Base-by-base conservation (phyloP, 2,888 invertebrate species). In the Philopedon plagiatum region DNA sequence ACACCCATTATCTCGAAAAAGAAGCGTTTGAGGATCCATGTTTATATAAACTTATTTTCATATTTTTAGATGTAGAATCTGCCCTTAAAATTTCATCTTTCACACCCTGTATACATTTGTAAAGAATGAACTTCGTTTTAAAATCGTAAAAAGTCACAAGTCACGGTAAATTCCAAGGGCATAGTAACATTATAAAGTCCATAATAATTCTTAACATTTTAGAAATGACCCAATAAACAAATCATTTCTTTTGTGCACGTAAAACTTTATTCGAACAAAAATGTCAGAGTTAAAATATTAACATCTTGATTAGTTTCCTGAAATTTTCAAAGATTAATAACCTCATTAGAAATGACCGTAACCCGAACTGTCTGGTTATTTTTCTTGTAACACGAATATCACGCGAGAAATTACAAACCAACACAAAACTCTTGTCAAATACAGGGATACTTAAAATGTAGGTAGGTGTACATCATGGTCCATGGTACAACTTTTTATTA, bases 321-420 rank as follows among this genome's bases (percentile, higher is more conserved):
- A 46, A 46, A 46, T 23, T 11, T 21, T n/a, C 11, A 46, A 46
- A 46, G 46, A 46, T 46, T 46, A 46, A 46, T 46, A 46, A 46
- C 46, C 46, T n/a, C 46, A 46, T 46, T 21, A 21, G 46, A 11
- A 4, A 23, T 11, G 23, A 46, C 46, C 46, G 46, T 46, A 19
- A 46, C 46, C 11, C 5, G 9, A 46, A 8, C 11, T 23, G 46
- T 21, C 46, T 46, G 5, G 46, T 46, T 19, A 46, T 46, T 46
- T 46, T 46, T 46, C 46, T 46, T 46, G 21, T 23, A 19, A 46
- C 21, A 23, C 46, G 21, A 46, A 46, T 11, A 21, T n/a, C 46
- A 46, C 46, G 46, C 46, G 23, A 46, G 23, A 46, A 46, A 21
- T 34, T 29, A 29, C 8, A 0, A 21, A 23, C 5, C 23, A n/a